Evolutionary conservation across 2,888 invertebrate genomes (phyloP).

Genomic region (Bruchidius siliquastri): DNA sequence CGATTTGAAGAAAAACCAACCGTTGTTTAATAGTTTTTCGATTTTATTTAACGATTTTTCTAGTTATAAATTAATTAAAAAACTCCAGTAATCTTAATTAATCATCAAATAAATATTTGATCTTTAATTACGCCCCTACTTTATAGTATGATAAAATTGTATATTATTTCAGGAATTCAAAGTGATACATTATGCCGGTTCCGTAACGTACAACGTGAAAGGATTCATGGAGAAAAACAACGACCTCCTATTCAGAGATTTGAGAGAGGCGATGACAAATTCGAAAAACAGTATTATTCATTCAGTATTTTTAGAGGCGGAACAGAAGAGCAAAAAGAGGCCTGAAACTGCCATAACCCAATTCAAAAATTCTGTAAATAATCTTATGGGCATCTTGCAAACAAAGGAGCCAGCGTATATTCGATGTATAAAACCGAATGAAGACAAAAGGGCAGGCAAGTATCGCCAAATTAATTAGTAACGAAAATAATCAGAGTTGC

Average conservation of each 20-base stretch:
- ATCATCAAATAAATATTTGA: no score
- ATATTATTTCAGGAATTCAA: slow-evolving; percentile 70
- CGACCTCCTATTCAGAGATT: slow-evolving; percentile 81
- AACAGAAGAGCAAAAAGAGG: slow-evolving; percentile 70
- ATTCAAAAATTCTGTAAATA: slow-evolving; percentile 81
- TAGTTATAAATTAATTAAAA: no score
- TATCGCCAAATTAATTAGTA: background rate
- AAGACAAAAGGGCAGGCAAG: slow-evolving; percentile 65
- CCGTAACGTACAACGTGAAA: slow-evolving; percentile 82
- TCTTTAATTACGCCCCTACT: no score
- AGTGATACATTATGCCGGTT: slow-evolving; percentile 87
- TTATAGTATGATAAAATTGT: no score
- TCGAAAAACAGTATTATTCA: slow-evolving; percentile 62
- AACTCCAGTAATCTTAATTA: no score
- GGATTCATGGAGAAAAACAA: slow-evolving; percentile 93
- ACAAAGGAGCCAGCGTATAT: slow-evolving; percentile 92
- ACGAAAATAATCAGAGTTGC: background rate
- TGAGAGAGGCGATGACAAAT: slow-evolving; percentile 77
- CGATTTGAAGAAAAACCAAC: no score
- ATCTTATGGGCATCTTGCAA: slow-evolving; percentile 84
- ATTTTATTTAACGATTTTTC: no score
- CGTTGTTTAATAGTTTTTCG: no score
- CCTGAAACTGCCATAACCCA: slow-evolving; percentile 89
- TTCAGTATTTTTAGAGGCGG: slow-evolving; percentile 58
- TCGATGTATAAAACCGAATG: slow-evolving; percentile 91